These are phyloP conservation scores for Chaetodon auriga DNA, from an alignment of 2,113 vertebrate species.

Conservation along the genomic window DNA sequence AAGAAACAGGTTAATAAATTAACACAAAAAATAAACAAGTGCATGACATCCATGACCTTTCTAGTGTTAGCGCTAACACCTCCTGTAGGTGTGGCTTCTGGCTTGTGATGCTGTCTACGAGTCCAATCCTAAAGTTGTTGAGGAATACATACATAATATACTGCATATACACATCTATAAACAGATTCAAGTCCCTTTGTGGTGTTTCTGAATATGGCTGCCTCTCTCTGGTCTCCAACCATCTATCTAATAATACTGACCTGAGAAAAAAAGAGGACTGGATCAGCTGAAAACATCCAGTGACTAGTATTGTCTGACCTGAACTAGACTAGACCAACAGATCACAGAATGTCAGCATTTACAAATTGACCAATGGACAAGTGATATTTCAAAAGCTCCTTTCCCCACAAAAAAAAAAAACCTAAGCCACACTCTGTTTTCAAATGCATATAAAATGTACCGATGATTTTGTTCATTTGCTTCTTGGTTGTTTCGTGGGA, in stretches of 20 bases:
- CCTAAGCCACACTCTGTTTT: conserved; percentile 17
- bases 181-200: conserved; percentile 70
- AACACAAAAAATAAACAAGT: conserved; percentile 76
- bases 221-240: conserved; percentile 51
- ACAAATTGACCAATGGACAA: conserved; percentile 25
- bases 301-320: conserved; percentile 32
- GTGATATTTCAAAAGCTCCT: conserved; percentile 25
- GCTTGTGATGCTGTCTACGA: conserved; percentile 30
- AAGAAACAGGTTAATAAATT: conserved; percentile 83
- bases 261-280: conserved; percentile 56
- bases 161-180: conserved; percentile 78
- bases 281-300: conserved; percentile 57
- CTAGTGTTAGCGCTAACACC: conserved; percentile 55
- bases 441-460: conserved; percentile 77
- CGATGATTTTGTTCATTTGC: conserved; percentile 54
- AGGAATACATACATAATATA: conserved; percentile 68
- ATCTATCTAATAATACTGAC: conserved; percentile 74
- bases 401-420: conserved; percentile 38
- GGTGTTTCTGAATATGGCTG: conserved; percentile 46
- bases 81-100: not conserved
- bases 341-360: conserved; percentile 50
- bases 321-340: conserved; percentile 40
- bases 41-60: conserved; percentile 66
- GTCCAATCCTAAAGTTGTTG: conserved; percentile 51
- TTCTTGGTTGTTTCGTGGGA: conserved; percentile 42